Evolutionary conservation across 2,113 vertebrate species (phyloP), one percentile per base, ranked within the genome.

Genomic region (Caranx melampygus): DNA sequence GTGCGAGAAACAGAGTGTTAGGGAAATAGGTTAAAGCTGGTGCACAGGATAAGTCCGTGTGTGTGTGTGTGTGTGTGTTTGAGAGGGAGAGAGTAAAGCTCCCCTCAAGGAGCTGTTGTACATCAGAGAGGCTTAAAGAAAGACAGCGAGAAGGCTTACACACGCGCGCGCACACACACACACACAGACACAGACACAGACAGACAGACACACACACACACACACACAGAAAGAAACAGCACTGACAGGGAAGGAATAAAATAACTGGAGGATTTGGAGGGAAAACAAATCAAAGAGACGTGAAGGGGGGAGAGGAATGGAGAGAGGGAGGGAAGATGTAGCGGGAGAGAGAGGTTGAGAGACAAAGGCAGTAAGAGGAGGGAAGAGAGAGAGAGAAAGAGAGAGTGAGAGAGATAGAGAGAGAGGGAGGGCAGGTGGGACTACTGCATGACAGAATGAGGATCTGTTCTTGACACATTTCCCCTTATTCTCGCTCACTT

Each of bases 231-330:
- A 57, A 83, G 40, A 87, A 81, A 80, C 71, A 59, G 69, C 88
- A 82, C 60, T 93, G 92, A 93, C 92, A 92, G 90, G 84, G 79
- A 84, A 87, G 88, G 91, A 92, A 91, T 92, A 92, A 91, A 92
- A 88, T 90, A 91, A 92, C 90, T 90, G 85, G 85, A 91, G 90
- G 90, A 92, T 93, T 93, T 91, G 88, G 89, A 86, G 87, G 86
- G 75, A 88, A 92, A 92, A 91, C 89, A 92, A 93, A 92, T 92
- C 91, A 92, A 92, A 92, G 89, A 90, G 91, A 93, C 75, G 65
- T 73, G 89, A 83, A 81, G 72, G 70, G 70, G 81, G 78, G 81
- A 71, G 66, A 64, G 57, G 54, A 54, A 69, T 12, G 65, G 72
- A 79, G 73, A 69, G 81, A 70, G 72, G 40, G 75, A 83, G 61